These are phyloP conservation scores for Marmota flaviventris DNA, from an alignment of 2,113 vertebrate genomes.

Conservation along the genomic window DNA sequence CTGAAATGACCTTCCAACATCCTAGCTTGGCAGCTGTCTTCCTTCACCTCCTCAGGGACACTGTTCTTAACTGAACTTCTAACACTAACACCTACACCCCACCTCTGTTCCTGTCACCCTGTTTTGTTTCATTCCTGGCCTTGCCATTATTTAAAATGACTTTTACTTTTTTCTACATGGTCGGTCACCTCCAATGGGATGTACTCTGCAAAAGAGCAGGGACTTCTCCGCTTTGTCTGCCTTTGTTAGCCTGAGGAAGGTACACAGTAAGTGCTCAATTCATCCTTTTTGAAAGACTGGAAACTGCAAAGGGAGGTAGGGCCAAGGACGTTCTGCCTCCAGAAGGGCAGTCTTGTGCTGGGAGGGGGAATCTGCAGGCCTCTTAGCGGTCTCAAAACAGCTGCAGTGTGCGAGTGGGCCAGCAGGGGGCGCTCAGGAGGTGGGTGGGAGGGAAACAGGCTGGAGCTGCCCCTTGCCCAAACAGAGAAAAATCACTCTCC, in stretches of 20 bases:
- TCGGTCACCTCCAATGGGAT: rapidly evolving
- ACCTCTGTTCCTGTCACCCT: rapidly evolving
- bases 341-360: neutral
- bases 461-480: rapidly evolving
- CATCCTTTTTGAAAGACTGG: neutral
- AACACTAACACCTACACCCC: rapidly evolving
- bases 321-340: neutral
- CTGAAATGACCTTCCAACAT: rapidly evolving
- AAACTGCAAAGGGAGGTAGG: neutral
- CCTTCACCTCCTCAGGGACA: neutral
- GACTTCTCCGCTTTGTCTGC: rapidly evolving
- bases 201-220: rapidly evolving
- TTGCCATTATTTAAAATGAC: neutral
- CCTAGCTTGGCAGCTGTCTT: rapidly evolving
- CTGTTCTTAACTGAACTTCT: neutral
- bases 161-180: neutral
- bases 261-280: neutral
- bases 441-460: rapidly evolving
- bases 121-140: neutral
- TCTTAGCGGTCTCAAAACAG: no score
- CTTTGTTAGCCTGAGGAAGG: no score
- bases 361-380: rapidly evolving
- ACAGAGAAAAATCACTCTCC: rapidly evolving
- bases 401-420: neutral
- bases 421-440: neutral